Evolutionary conservation across 2,888 invertebrate species (phyloP).

Genomic region (Dicranocentrus wangi): DNA sequence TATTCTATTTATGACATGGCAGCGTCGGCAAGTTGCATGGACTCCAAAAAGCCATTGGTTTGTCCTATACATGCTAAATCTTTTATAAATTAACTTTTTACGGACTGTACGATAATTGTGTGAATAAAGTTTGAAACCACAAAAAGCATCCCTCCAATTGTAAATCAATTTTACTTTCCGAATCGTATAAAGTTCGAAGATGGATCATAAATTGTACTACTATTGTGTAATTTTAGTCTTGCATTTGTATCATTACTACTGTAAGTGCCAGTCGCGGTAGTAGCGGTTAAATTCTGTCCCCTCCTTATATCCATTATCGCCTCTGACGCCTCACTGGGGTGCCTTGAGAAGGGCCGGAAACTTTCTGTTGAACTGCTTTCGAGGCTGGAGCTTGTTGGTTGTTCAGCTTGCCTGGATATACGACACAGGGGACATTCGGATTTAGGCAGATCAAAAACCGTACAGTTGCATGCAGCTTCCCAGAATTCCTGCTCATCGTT

Average conservation of each 20-base stretch:
- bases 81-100: too few species aligned
- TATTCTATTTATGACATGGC: not conserved
- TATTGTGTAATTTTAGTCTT: conserved; percentile 14
- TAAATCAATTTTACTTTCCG: conserved; percentile 49
- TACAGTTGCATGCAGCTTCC: conserved; percentile 42
- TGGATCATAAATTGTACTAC: not conserved
- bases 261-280: too few species aligned
- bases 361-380: not conserved
- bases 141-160: too few species aligned
- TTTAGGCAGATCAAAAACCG: conserved; percentile 4
- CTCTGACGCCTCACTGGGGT: not conserved
- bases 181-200: conserved; percentile 59
- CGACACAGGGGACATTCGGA: conserved; percentile 45
- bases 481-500: conserved; percentile 48
- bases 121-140: too few species aligned
- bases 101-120: too few species aligned
- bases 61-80: conserved; percentile 3
- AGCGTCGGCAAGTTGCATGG: not conserved
- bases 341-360: too few species aligned
- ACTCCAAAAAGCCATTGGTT: not conserved
- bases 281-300: not conserved
- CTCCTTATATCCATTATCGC: not conserved
- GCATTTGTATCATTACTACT: conserved; percentile 4
- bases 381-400: not conserved
- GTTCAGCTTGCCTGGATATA: not conserved